phyloP scores from a whole-genome alignment of 2,888 invertebrate species.

The Helleia helle region DNA sequence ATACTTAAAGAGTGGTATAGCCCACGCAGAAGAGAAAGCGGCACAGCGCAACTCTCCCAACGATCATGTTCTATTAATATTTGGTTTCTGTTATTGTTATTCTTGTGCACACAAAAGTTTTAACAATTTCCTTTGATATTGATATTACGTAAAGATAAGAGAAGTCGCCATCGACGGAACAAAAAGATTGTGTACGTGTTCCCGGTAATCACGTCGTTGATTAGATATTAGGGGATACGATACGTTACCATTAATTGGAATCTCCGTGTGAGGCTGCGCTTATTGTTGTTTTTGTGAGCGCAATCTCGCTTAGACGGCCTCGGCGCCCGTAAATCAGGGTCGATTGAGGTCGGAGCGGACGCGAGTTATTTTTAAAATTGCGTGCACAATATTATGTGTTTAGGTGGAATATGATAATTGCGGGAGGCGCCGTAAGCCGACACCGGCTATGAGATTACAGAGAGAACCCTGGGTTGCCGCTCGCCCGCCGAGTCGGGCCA shows the following conservation, averaged over 20 bases:
- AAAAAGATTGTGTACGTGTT: slow-evolving; percentile 1
- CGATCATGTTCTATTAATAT: too few species aligned
- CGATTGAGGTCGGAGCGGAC: slow-evolving; percentile 64
- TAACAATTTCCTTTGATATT: neutral
- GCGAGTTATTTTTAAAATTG: slow-evolving; percentile 71
- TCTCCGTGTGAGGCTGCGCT: slow-evolving; percentile 5
- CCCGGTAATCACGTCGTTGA: slow-evolving; percentile 2
- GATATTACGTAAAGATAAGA: slow-evolving; percentile 1
- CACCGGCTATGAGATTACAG: slow-evolving; percentile 68
- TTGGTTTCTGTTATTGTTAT: too few species aligned
- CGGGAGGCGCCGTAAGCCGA: slow-evolving; percentile 68
- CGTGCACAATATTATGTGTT: slow-evolving; percentile 73
- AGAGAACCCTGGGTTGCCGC: too few species aligned
- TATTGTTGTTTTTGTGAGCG: slow-evolving; percentile 28
- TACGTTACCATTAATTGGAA: slow-evolving; percentile 7
- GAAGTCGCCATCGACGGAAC: neutral
- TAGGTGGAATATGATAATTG: slow-evolving; percentile 74
- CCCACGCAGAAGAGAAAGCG: too few species aligned
- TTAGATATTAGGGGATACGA: slow-evolving; percentile 5
- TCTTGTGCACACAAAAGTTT: too few species aligned
- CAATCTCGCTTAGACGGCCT: slow-evolving; percentile 35
- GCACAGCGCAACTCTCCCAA: too few species aligned
- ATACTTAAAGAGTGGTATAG: too few species aligned
- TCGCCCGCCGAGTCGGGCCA: slow-evolving; percentile 14
- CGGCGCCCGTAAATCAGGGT: slow-evolving; percentile 57